Conservation (phyloP, 2,113 vertebrate species). For the Atlantisia rogersi region DNA sequence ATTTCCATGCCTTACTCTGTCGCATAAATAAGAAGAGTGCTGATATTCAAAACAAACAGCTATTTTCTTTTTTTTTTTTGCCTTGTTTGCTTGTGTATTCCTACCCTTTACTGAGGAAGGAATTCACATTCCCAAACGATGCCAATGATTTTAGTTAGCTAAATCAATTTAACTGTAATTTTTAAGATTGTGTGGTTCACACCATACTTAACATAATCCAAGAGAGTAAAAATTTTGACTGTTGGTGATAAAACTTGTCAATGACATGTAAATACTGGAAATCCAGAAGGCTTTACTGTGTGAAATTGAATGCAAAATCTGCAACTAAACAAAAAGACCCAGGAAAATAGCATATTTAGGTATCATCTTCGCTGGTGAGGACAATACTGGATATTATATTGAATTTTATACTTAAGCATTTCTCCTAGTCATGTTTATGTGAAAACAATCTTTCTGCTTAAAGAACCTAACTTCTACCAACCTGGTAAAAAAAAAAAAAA, state of each 20-base stretch:
- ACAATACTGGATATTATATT: neutral
- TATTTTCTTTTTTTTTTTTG: neutral
- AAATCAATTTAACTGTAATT: neutral
- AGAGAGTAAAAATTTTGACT: neutral
- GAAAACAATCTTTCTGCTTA: neutral
- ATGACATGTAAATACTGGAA: neutral
- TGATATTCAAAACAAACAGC: neutral
- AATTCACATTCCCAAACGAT: neutral
- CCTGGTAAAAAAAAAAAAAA: neutral
- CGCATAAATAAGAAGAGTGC: neutral
- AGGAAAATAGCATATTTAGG: neutral
- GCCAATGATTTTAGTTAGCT: neutral
- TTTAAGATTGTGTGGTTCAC: neutral
- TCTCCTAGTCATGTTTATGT: neutral
- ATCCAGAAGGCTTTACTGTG: neutral
- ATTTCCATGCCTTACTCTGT: neutral
- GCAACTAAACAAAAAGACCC: neutral
- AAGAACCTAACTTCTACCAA: neutral
- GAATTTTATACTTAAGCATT: neutral
- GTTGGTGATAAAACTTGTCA: neutral
- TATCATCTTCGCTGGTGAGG: neutral
- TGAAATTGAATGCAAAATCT: neutral
- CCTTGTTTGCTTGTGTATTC: neutral
- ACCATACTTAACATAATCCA: neutral
- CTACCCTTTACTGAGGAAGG: neutral